phyloP scores from a whole-genome alignment of 2,113 vertebrate genomes.

The Parus major region DNA sequence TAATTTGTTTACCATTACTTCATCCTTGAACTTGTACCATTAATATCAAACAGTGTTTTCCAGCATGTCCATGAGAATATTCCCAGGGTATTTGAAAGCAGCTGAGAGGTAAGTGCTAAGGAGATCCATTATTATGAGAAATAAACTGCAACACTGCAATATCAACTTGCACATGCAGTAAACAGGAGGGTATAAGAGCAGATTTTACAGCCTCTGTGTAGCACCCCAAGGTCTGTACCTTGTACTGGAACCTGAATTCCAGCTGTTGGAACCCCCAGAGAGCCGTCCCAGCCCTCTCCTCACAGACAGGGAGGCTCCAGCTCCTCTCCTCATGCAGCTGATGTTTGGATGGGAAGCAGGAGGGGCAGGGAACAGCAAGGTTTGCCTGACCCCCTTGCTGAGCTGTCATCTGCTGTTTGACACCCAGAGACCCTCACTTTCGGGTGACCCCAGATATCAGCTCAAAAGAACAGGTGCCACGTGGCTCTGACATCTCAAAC shows the following conservation, averaged over 20 bases:
- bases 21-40: neutral
- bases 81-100: neutral
- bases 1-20: neutral
- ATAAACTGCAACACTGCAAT: neutral
- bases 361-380: no score
- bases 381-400: neutral
- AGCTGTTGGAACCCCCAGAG: neutral
- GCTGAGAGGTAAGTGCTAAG: neutral
- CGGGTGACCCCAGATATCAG: neutral
- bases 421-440: no score
- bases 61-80: neutral
- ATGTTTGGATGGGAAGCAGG: neutral
- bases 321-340: neutral
- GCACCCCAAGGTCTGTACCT: neutral
- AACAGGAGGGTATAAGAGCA: neutral
- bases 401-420: neutral
- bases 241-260: no score
- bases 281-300: neutral
- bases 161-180: no score
- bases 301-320: neutral
- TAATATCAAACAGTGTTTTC: neutral
- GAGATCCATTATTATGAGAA: rapidly evolving
- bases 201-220: neutral
- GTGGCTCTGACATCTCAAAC: neutral
- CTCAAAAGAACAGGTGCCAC: neutral